phyloP scores from a whole-genome alignment of 2,888 invertebrate species.

The Boloria euphrosyne region DNA sequence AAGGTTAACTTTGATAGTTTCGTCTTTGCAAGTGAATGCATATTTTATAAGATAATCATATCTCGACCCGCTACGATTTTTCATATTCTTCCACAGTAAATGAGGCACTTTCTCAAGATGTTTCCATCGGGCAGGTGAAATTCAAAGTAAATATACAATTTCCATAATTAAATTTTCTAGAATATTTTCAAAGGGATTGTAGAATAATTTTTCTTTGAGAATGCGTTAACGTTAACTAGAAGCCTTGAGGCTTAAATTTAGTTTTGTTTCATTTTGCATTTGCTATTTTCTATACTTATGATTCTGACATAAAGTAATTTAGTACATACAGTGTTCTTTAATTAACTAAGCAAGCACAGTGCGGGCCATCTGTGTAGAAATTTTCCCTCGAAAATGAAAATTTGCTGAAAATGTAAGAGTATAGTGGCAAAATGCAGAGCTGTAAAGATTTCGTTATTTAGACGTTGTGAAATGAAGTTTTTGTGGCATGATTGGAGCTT shows the following conservation, averaged over 20 bases:
- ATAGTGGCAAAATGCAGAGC: conserved; percentile 26
- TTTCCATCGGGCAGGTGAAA: conserved; percentile 26
- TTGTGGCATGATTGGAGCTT: not conserved
- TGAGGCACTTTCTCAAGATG: not conserved
- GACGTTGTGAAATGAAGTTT: conserved; percentile 12
- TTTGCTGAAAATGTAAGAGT: conserved; percentile 30
- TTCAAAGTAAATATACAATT: conserved; percentile 36
- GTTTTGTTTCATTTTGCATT: not conserved
- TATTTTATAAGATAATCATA: no score
- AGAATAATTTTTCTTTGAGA: conserved; percentile 43
- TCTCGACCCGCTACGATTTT: no score
- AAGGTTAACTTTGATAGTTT: no score
- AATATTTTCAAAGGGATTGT: conserved; percentile 43
- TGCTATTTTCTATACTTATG: no score
- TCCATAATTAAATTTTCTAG: conserved; percentile 47
- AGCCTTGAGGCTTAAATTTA: conserved; percentile 17
- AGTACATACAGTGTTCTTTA: conserved; percentile 35
- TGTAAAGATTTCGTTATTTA: conserved; percentile 25
- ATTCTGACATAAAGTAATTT: conserved; percentile 29
- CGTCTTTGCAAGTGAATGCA: no score
- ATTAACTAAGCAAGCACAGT: conserved; percentile 35
- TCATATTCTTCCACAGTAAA: not conserved
- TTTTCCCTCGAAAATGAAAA: conserved; percentile 35
- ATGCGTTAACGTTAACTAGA: conserved; percentile 25
- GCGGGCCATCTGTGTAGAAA: conserved; percentile 35